Conservation (phyloP, 2,113 vertebrate species). For the Trachemys scripta region DNA sequence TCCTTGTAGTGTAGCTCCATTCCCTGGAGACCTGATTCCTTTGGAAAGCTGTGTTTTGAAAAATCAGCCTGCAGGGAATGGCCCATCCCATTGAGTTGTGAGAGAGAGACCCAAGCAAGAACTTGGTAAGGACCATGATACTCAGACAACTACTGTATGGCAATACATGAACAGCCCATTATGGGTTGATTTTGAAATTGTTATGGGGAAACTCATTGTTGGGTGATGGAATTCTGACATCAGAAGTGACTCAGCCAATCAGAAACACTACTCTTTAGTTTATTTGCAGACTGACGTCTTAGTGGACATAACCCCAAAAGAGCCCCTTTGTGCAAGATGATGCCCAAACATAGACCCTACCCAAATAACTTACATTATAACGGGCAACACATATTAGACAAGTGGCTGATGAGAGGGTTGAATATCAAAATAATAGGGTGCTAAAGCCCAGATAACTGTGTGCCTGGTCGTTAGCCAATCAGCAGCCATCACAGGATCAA, state of each 20-base stretch:
- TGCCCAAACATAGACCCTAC: fast-evolving
- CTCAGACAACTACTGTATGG: neutral
- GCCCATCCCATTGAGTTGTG: fast-evolving
- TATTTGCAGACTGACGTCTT: neutral
- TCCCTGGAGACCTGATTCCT: neutral
- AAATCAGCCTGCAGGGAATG: fast-evolving
- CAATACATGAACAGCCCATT: neutral
- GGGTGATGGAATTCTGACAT: neutral
- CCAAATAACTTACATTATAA: neutral
- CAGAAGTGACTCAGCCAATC: neutral
- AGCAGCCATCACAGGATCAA: neutral
- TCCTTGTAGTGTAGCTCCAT: fast-evolving
- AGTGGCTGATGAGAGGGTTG: neutral
- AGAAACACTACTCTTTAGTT: neutral
- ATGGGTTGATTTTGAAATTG: neutral
- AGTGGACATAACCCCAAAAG: fast-evolving
- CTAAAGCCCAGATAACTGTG: neutral
- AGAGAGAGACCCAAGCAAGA: neutral
- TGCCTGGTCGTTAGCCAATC: neutral
- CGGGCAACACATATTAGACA: neutral
- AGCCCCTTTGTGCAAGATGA: fast-evolving
- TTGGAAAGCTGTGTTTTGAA: neutral
- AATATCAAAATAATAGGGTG: neutral
- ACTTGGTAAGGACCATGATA: neutral
- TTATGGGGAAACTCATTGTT: neutral